Base-by-base conservation (phyloP, 2,113 vertebrate species). In the Xenopus laevis region DNA sequence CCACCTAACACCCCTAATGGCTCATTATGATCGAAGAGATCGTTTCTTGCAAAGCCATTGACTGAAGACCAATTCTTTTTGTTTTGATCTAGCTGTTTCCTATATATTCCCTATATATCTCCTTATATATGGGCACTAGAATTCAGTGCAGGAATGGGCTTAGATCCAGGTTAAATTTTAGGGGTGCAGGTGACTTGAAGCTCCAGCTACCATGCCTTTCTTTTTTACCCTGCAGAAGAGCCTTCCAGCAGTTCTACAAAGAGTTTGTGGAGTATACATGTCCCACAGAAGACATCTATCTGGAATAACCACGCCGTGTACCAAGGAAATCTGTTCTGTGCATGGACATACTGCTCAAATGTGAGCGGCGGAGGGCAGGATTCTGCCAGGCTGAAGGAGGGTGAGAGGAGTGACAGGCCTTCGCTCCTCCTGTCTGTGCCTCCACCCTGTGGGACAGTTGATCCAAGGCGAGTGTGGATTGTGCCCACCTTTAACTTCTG, bases 181-280 rank as follows among this genome's bases (percentile, higher is more conserved):
- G 30, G 30, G 30, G 30, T 33, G 30, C 6, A 40, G 2, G 2
- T 40, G 33, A 7, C 33, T 40, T 40, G 5, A 9, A 7, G 6
- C 33, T 7, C 10, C 12, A 13, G 21, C 18, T 21, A 11, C 57
- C 0, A 3, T 20, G n/a, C 9, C 13, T 17, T 16, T 72, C 44
- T 45, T 18, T n/a, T 71, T 55, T 40, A 6, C 52, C 50, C 50
- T 59, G 50, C 85, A 99, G 97, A 91, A 95, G 92, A 83, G 97
- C 97, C 20, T 99, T 99, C 80, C 97, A 98, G 84, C 89, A 94
- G 79, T 98, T 98, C 89, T 99, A 99, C 86, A 98, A 96, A 88
- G 94, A 98, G 87, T 98, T 94, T 78, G 94, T 99, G 91, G 95
- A 98, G 83, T 94, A 96, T 79, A 95, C 96, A 0, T 99, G 97